Percentiles rank a stretch among this genome's conserved stretches.
These are phyloP conservation scores for Scaptomyza montana DNA, from an alignment of 1,140 invertebrate genomes.

Conservation along the genomic window DNA sequence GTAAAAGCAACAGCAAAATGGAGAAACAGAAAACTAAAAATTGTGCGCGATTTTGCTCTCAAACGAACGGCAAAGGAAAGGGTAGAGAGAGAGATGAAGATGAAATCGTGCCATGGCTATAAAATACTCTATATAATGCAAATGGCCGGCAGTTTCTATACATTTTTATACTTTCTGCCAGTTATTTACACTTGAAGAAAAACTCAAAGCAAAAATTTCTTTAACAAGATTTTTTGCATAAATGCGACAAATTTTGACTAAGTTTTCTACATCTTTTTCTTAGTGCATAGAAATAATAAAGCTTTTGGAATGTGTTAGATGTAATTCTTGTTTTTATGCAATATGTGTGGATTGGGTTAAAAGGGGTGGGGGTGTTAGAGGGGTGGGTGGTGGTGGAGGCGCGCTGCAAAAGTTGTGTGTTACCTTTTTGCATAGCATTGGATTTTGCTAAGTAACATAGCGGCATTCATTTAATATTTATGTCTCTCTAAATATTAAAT, in stretches of 20 bases:
- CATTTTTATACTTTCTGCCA: constrained; percentile 19
- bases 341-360: background rate
- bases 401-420: constrained; percentile 54
- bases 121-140: constrained; percentile 53
- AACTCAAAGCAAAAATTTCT: background rate
- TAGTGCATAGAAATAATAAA: constrained; percentile 54
- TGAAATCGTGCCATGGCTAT: constrained; percentile 71
- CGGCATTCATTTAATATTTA: constrained; percentile 83
- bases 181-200: constrained; percentile 13
- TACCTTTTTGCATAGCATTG: constrained; percentile 81
- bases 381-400: too few relatives aligned
- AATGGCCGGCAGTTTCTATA: constrained; percentile 56
- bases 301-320: constrained; percentile 71
- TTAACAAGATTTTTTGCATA: too few relatives aligned
- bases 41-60: constrained; percentile 29
- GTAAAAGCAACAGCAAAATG: background rate
- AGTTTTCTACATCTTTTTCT: background rate
- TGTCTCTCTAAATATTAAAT: constrained; percentile 84
- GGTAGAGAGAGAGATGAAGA: constrained; percentile 29
- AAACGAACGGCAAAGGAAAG: too few relatives aligned
- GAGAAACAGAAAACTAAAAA: constrained; percentile 45
- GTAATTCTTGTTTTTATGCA: constrained; percentile 74
- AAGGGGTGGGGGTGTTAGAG: constrained; percentile 1
- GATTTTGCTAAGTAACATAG: constrained; percentile 74
- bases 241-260: too few relatives aligned